Evolutionary conservation across 2,888 invertebrate genomes (phyloP).

Genomic region (Orchestes rusci): DNA sequence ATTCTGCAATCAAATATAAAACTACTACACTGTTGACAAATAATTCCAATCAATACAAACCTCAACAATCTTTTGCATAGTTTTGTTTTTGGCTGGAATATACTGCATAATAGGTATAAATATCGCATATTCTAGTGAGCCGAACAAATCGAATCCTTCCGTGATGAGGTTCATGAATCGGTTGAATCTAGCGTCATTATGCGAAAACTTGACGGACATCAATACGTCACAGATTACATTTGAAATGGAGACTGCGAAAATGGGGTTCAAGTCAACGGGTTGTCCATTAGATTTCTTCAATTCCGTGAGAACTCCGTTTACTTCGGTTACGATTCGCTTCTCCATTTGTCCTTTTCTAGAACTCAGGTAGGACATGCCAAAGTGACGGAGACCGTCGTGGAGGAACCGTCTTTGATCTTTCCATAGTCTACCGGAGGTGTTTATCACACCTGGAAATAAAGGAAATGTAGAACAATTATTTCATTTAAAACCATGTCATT

Average conservation of each 20-base stretch:
- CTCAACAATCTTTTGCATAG: constrained; percentile 50
- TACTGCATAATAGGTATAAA: constrained; percentile 73
- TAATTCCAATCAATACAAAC: constrained; percentile 31
- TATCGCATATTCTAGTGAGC: constrained; percentile 73
- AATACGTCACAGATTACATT: constrained; percentile 88
- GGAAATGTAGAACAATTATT: background rate
- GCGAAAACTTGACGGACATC: constrained; percentile 80
- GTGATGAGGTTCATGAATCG: constrained; percentile 81
- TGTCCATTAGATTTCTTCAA: constrained; percentile 58
- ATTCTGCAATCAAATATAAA: constrained; percentile 45
- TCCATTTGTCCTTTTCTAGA: constrained; percentile 77
- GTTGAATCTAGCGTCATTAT: constrained; percentile 68
- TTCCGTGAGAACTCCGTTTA: constrained; percentile 62
- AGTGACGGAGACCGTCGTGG: constrained; percentile 74
- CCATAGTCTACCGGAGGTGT: constrained; percentile 84
- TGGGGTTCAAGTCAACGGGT: constrained; percentile 66
- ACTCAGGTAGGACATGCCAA: constrained; percentile 83
- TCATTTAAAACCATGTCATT: background rate
- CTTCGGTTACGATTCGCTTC: constrained; percentile 75
- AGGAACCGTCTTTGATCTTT: constrained; percentile 83
- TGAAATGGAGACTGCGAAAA: constrained; percentile 74
- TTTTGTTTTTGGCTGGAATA: constrained; percentile 49
- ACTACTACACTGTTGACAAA: background rate
- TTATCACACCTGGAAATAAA: constrained; percentile 68
- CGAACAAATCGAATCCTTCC: constrained; percentile 84